A percentile compares a stretch with the other conserved stretches of the same genome.
Conservation (phyloP, 1,140 invertebrate species). For the Drosophila bocki region DNA sequence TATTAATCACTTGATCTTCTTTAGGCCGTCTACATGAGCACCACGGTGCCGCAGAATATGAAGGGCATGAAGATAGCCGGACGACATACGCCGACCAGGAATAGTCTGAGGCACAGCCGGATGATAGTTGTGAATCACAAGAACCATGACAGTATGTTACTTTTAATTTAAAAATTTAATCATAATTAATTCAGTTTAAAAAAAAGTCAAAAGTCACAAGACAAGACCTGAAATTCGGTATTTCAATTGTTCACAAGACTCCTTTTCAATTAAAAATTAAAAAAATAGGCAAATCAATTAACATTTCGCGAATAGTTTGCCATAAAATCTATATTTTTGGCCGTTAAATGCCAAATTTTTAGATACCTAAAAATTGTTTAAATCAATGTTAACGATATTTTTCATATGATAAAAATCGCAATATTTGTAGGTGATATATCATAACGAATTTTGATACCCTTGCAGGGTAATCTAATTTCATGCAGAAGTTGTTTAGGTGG, state of each 20-base stretch:
- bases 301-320: neutral
- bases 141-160: slow-evolving; percentile 86
- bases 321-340: neutral
- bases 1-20: neutral
- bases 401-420: neutral
- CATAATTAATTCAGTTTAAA: too few species aligned
- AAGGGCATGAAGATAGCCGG: slow-evolving; percentile 87
- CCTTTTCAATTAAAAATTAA: neutral
- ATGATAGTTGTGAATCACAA: slow-evolving; percentile 89
- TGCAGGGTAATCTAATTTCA: too few species aligned
- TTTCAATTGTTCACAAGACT: too few species aligned
- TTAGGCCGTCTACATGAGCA: slow-evolving; percentile 86
- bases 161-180: too few species aligned
- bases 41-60: slow-evolving; percentile 90
- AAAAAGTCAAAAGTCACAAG: neutral
- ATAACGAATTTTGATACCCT: too few species aligned
- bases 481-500: too few species aligned
- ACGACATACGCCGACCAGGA: slow-evolving; percentile 89
- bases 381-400: neutral
- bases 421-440: too few species aligned
- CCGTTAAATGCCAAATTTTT: neutral
- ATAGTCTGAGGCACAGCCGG: slow-evolving; percentile 89
- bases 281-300: too few species aligned
- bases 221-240: neutral
- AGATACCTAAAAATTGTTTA: neutral